Evolutionary conservation across 2,113 vertebrate species (phyloP).

Genomic region (Barbus barbus): DNA sequence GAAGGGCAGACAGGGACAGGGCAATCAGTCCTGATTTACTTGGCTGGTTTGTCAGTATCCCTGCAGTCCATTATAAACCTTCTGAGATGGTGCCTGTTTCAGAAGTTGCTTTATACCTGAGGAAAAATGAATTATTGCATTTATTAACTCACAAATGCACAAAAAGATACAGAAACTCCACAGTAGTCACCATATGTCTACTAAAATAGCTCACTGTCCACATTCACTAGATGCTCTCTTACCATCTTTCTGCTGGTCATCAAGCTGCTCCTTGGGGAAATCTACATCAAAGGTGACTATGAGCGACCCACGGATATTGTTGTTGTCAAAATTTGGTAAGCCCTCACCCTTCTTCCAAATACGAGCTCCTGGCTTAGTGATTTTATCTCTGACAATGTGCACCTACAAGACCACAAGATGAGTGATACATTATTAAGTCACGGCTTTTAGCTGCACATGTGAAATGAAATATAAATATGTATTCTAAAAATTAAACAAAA

Average conservation of each 20-base stretch:
- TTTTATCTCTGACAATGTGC: slow-evolving; percentile 89
- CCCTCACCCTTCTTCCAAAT: slow-evolving; percentile 99
- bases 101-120: slow-evolving; percentile 86
- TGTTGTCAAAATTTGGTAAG: slow-evolving; percentile 96
- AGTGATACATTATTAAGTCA: neutral
- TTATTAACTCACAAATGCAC: neutral
- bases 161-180: neutral
- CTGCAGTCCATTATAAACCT: slow-evolving; percentile 96
- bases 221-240: slow-evolving; percentile 40
- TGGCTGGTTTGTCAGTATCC: slow-evolving; percentile 81
- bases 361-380: slow-evolving; percentile 92
- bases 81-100: slow-evolving; percentile 90
- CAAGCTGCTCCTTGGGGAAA: slow-evolving; percentile 93
- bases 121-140: slow-evolving; percentile 41
- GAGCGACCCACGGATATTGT: slow-evolving; percentile 94
- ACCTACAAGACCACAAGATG: slow-evolving; percentile 74
- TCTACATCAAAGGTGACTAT: slow-evolving; percentile 98
- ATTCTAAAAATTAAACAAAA: neutral
- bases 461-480: too few relatives aligned
- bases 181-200: neutral
- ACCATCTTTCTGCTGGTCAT: slow-evolving; percentile 88
- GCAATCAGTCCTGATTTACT: slow-evolving; percentile 67
- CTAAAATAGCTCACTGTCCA: neutral
- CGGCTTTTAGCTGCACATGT: too few relatives aligned
- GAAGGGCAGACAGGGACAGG: slow-evolving; percentile 36